Percentiles rank a stretch among this genome's conserved stretches.
Evolutionary conservation across 2,888 invertebrate genomes (phyloP).

Genomic region (Iphiclides podalirius): DNA sequence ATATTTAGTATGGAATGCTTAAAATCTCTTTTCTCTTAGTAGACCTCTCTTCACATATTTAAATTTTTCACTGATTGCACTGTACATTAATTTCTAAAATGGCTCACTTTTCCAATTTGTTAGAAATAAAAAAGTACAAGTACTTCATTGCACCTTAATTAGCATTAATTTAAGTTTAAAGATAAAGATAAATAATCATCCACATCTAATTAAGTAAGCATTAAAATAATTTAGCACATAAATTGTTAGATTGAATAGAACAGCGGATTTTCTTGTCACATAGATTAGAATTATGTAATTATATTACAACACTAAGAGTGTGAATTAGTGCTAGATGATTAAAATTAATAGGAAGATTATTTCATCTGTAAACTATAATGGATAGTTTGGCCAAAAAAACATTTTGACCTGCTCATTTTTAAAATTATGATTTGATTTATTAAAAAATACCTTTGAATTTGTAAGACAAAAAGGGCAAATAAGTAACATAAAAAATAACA

Average conservation of each 20-base stretch:
- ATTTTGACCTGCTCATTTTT: slow-evolving; percentile 16
- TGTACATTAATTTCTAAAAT: slow-evolving; percentile 77
- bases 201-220: neutral
- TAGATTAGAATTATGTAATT: slow-evolving; percentile 35
- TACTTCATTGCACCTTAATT: slow-evolving; percentile 56
- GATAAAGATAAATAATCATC: slow-evolving; percentile 44
- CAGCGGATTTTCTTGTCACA: slow-evolving; percentile 42
- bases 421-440: slow-evolving; percentile 24
- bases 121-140: slow-evolving; percentile 50
- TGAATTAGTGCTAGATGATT: slow-evolving; percentile 30
- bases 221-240: slow-evolving; percentile 2
- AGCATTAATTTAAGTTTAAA: slow-evolving; percentile 50
- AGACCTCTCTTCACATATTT: slow-evolving; percentile 67
- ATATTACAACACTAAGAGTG: slow-evolving; percentile 35
- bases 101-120: slow-evolving; percentile 76
- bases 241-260: slow-evolving; percentile 42
- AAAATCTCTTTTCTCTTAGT: slow-evolving; percentile 74
- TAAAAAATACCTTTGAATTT: too few species aligned
- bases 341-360: neutral
- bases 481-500: too few species aligned
- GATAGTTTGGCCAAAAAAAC: neutral
- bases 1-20: slow-evolving; percentile 78
- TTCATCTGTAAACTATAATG: neutral
- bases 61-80: slow-evolving; percentile 77
- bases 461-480: too few species aligned